Evolutionary conservation across 2,797 vertebrate species (phyloP).

Genomic region (Lepilemur ruficaudatus): DNA sequence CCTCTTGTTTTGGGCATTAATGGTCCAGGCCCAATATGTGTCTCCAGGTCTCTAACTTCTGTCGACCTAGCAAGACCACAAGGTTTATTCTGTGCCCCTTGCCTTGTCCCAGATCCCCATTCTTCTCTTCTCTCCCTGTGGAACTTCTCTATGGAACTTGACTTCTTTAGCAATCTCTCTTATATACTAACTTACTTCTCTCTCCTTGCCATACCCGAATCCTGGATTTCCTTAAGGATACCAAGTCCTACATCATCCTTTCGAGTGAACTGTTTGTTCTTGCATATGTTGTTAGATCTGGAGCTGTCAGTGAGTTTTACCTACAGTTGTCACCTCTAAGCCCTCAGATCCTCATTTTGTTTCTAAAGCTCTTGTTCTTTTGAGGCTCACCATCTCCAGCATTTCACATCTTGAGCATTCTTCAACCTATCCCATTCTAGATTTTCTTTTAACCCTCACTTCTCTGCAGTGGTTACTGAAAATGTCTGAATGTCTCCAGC

Average conservation of each 20-base stretch:
- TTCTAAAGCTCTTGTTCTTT: not conserved
- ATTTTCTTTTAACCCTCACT: not conserved
- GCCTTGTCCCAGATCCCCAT: not conserved
- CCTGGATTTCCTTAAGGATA: not conserved
- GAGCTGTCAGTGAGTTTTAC: not conserved
- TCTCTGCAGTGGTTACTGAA: not conserved
- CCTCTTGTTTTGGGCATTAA: not conserved
- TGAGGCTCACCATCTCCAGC: not conserved
- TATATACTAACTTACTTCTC: not conserved
- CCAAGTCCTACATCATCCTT: not conserved
- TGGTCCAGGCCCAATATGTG: accelerated
- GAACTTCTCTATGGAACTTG: not conserved
- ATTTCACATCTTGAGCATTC: not conserved
- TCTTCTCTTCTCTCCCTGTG: not conserved
- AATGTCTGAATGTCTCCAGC: not conserved
- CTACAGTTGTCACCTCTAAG: not conserved
- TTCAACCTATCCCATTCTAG: not conserved
- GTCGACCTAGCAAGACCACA: accelerated
- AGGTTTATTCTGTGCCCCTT: accelerated
- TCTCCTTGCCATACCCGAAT: not conserved
- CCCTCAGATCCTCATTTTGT: not conserved
- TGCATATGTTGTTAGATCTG: not conserved
- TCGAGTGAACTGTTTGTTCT: not conserved
- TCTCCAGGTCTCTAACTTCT: not conserved
- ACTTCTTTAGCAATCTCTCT: not conserved